Conservation (phyloP, 2,888 invertebrate genomes). For the Rhodophaea formosa region DNA sequence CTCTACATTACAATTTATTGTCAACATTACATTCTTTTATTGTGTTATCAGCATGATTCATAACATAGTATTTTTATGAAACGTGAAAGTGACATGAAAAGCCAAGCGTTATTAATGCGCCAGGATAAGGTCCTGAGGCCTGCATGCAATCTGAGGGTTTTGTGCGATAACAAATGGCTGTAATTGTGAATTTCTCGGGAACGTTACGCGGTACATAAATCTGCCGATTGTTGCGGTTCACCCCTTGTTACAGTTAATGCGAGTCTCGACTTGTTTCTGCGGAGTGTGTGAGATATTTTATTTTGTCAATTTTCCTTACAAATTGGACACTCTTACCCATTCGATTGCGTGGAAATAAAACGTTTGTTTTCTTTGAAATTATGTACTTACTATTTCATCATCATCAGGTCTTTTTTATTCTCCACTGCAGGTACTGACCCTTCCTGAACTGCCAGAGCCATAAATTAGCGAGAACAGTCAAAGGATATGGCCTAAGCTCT, state of each 20-base stretch:
- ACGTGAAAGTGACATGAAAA: constrained; percentile 14
- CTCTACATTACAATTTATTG: constrained; percentile 4
- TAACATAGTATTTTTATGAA: constrained; percentile 13
- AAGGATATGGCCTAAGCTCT: too few relatives aligned
- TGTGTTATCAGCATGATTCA: constrained; percentile 8
- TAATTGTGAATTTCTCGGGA: constrained; percentile 35
- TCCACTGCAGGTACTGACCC: too few relatives aligned
- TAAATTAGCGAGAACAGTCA: too few relatives aligned
- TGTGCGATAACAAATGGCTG: constrained; percentile 38
- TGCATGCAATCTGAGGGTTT: constrained; percentile 34
- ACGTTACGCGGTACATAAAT: constrained; percentile 29
- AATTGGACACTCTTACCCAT: background rate
- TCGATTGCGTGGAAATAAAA: background rate
- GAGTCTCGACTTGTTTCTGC: constrained; percentile 20
- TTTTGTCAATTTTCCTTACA: background rate
- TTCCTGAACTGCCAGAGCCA: too few relatives aligned
- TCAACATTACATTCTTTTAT: constrained; percentile 10
- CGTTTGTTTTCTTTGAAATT: background rate
- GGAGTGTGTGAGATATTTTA: background rate
- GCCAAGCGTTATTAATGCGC: constrained; percentile 12
- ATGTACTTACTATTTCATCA: too few relatives aligned
- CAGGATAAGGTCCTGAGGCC: constrained; percentile 22
- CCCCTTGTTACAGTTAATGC: constrained; percentile 25
- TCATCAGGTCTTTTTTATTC: too few relatives aligned
- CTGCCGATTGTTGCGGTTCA: constrained; percentile 25